Conservation (phyloP, 2,797 vertebrate species). For the Knipowitschia caucasica region DNA sequence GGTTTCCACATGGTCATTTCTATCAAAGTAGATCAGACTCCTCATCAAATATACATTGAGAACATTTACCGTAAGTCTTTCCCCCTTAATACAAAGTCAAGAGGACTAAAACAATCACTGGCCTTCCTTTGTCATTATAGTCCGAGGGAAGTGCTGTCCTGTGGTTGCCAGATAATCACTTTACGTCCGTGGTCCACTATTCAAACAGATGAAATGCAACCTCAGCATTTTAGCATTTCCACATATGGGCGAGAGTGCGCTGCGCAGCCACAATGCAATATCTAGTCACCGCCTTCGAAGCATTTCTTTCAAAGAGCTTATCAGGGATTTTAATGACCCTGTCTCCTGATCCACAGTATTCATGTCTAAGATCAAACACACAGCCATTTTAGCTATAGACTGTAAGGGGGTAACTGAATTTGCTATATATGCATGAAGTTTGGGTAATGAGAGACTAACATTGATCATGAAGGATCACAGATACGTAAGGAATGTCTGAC, state of each 20-base stretch:
- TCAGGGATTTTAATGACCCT: too few species aligned
- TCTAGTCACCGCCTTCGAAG: not conserved
- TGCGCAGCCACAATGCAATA: slow-evolving; percentile 5
- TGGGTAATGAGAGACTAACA: too few species aligned
- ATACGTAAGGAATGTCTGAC: too few species aligned
- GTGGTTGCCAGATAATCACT: slow-evolving; percentile 27
- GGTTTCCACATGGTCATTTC: slow-evolving; percentile 4
- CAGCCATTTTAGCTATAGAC: too few species aligned
- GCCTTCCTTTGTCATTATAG: slow-evolving; percentile 14
- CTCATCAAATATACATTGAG: slow-evolving; percentile 20
- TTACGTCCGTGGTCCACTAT: slow-evolving; percentile 17
- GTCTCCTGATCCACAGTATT: too few species aligned
- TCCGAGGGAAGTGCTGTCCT: slow-evolving; percentile 10
- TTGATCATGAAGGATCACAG: too few species aligned
- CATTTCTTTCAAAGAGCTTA: not conserved
- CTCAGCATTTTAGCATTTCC: slow-evolving; percentile 20
- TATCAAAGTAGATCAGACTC: slow-evolving; percentile 5
- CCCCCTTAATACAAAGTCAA: not conserved
- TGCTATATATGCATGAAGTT: too few species aligned
- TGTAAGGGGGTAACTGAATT: too few species aligned
- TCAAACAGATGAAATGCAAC: slow-evolving; percentile 30
- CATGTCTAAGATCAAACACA: too few species aligned
- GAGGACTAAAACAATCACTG: not conserved
- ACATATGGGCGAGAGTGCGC: slow-evolving; percentile 13
- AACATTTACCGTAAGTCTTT: not conserved